Evolutionary conservation across 35 echinoderm and acorn worm species (phyloP), one percentile per base, ranked within the genome.

Genomic region (Anneissia japonica): DNA sequence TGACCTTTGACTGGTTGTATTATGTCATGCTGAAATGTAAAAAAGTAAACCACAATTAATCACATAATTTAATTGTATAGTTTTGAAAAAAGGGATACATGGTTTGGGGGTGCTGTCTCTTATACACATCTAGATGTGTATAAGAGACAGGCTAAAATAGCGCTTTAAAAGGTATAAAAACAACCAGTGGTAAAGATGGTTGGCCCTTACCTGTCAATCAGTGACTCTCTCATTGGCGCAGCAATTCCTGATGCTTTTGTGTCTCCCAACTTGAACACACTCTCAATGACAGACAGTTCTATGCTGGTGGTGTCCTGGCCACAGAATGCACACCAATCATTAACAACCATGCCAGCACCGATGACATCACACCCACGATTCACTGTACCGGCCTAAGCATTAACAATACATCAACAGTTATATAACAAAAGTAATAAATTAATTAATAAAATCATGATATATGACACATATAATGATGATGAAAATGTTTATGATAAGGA

Each of bases 321-420:
- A 80, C 96, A 99, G 83, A 99, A 99, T 14, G 96, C 96, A 85
- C 92, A 89, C 89, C 92, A 99, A 84, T 99, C 96, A 75, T 99
- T 99, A 37, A 99, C 96, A 3, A 99, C 96, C 96, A 99, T 99
- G 17, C 96, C 96, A 1, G 85, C 92, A 23, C 79, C 95, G 34
- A 97, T 7, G 0, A 93, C 91, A 12, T 97, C 95, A 91, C 91
- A 90, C 26, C 95, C 95, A 38, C 91, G 51, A 79, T 97, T 97
- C 26, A 97, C 82, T 82, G 95, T 97, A 56, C 95, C 94, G 32
- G 95, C 95, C 95, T 97, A 79, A 16, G 77, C 19, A 9, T 39
- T 81, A 10, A 46, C 38, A 78, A 28, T 36, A 4, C 34, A 31
- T 29, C 13, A 78, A 78, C 34, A 78, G 37, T 17, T 3, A 3